Evolutionary conservation across 2,113 vertebrate genomes (phyloP), one percentile per base, ranked within the genome.

Genomic region (Oplegnathus fasciatus): DNA sequence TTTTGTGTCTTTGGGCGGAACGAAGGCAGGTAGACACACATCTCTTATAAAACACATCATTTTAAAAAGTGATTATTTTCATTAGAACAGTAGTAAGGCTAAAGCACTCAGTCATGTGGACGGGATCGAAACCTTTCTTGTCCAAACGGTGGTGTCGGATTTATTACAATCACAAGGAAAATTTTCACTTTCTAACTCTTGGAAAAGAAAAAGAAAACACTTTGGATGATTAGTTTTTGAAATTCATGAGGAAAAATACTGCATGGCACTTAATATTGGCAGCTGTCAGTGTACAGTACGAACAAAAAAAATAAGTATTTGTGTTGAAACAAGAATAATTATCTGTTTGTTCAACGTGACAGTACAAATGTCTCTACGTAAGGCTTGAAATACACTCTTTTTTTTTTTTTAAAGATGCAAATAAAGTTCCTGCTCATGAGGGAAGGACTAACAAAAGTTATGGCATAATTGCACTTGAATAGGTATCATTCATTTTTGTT

Each of bases 381-480:
- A 91, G 89, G 83, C 83, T 83, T 64, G 28, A 77, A 78, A 55
- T 65, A 52, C 4, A 65, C 1, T 37, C n/a, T 2, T 54, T 44
- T 73, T 55, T 60, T 32, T 58, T 13, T 48, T 44, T 72, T 24
- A 11, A 46, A 75, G 34, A 87, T 46, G 50, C 55, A 82, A 90
- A 81, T 13, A 57, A 61, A 77, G 58, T 34, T 91, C 37, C 74
- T 82, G 86, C 86, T 74, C 80, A 50, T 81, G 81, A 88, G 60
- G 68, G 70, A 86, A 67, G 75, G 85, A 79, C 52, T 69, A 89
- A 88, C 20, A 46, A 71, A 76, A 72, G 6, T 61, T 70, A 92
- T 80, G 75, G 82, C 65, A 50, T 95, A 96, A 96, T 93, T 94
- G 94, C 94, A 94, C 88, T 94, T 95, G 61, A 81, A 52, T 46